Percentiles rank a stretch among this genome's conserved stretches.
These are phyloP conservation scores for Habroteleia sp. DNA, from an alignment of 2,888 invertebrate species.

Conservation along the genomic window DNA sequence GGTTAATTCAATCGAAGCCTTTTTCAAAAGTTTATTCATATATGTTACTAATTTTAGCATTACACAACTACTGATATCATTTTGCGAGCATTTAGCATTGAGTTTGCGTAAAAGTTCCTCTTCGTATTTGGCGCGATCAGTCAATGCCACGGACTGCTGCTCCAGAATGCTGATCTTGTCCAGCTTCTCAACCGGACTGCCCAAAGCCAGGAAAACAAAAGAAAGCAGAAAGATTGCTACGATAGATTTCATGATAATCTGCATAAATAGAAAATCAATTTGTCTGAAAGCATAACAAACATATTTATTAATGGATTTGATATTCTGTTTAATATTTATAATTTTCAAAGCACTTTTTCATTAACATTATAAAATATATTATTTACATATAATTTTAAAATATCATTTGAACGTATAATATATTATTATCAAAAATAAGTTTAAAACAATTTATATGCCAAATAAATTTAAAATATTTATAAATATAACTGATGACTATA, in stretches of 20 bases:
- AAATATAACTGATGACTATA: too few relatives aligned
- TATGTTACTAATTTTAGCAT: conserved; percentile 91
- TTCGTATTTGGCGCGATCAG: conserved; percentile 82
- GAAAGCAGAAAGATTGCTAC: conserved; percentile 68
- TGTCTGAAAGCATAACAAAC: too few relatives aligned
- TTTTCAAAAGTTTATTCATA: conserved; percentile 90
- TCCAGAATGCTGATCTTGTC: conserved; percentile 77
- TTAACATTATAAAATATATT: too few relatives aligned
- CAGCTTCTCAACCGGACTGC: conserved; percentile 77
- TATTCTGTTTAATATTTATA: too few relatives aligned
- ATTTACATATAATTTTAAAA: too few relatives aligned
- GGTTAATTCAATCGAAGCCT: conserved; percentile 89
- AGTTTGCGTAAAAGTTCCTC: conserved; percentile 88
- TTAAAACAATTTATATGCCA: too few relatives aligned
- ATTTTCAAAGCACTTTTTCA: too few relatives aligned
- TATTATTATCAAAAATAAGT: too few relatives aligned
- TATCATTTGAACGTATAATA: too few relatives aligned
- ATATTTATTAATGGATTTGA: too few relatives aligned
- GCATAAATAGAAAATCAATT: conserved; percentile 2
- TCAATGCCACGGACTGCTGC: conserved; percentile 75
- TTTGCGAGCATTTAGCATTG: conserved; percentile 88
- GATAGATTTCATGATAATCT: conserved; percentile 72
- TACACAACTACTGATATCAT: conserved; percentile 90
- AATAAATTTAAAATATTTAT: too few relatives aligned
- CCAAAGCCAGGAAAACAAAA: conserved; percentile 68